Evolutionary conservation across 2,797 vertebrate species (phyloP).

Genomic region (Mormyrops boulengeri): DNA sequence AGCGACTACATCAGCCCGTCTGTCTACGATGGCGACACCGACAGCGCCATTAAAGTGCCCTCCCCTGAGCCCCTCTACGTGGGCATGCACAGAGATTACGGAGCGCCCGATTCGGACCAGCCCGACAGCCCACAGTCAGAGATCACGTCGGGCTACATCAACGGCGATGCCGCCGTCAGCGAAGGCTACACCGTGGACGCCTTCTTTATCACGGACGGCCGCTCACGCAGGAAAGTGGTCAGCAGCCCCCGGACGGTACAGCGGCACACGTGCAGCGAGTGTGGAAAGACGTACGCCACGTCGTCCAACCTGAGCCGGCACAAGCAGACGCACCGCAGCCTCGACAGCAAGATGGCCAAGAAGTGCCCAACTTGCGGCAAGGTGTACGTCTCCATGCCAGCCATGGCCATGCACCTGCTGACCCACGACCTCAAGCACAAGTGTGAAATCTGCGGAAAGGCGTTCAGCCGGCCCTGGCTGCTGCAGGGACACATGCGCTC

Average conservation of each 20-base stretch:
- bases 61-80: constrained; percentile 82
- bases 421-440: constrained; percentile 95
- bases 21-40: constrained; percentile 76
- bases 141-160: constrained; percentile 83
- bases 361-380: constrained; percentile 87
- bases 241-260: constrained; percentile 62
- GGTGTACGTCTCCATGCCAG: constrained; percentile 93
- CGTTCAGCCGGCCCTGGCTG: constrained; percentile 88
- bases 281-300: constrained; percentile 88
- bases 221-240: constrained; percentile 75
- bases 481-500: constrained; percentile 93
- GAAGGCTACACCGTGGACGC: constrained; percentile 87
- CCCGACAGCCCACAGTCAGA: constrained; percentile 82
- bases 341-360: constrained; percentile 92
- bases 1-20: constrained; percentile 82
- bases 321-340: constrained; percentile 91
- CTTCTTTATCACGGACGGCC: constrained; percentile 89
- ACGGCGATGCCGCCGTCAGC: constrained; percentile 84
- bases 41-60: constrained; percentile 77
- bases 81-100: constrained; percentile 77
- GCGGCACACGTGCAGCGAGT: constrained; percentile 79
- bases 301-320: constrained; percentile 91
- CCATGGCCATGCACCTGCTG: constrained; percentile 94
- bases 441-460: constrained; percentile 87
- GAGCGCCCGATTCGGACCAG: constrained; percentile 75